phyloP scores from a whole-genome alignment of 2,113 vertebrate species.

The Propithecus coquereli region DNA sequence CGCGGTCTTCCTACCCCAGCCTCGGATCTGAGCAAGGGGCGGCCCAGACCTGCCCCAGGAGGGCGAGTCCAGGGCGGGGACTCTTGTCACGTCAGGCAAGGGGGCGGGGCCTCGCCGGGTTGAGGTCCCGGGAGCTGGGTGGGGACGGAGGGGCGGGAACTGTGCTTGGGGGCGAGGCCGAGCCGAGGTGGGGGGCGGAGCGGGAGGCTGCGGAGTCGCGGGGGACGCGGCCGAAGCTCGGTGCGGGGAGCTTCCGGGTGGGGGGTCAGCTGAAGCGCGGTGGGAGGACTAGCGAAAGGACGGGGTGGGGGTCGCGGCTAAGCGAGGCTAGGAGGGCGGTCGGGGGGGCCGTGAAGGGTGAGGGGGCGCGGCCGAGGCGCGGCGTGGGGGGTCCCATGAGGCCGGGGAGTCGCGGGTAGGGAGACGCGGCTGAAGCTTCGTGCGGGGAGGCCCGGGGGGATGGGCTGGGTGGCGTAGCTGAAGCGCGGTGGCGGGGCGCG shows the following conservation, averaged over 20 bases:
- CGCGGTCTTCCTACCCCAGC: accelerated
- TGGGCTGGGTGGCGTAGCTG: too few species aligned
- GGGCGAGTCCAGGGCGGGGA: neutral
- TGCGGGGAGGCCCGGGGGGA: too few species aligned
- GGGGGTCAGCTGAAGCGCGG: neutral
- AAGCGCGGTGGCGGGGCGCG: neutral
- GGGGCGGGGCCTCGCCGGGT: neutral
- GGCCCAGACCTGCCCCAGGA: neutral
- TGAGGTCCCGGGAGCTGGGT: too few species aligned
- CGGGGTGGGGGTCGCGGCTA: too few species aligned
- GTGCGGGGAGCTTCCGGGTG: neutral
- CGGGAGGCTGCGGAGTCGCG: neutral
- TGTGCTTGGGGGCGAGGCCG: neutral
- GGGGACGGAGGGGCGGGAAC: neutral
- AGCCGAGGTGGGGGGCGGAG: neutral
- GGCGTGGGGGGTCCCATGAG: too few species aligned
- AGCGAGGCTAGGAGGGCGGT: neutral
- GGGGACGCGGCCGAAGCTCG: neutral
- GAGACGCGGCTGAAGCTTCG: too few species aligned
- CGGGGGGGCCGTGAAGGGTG: neutral
- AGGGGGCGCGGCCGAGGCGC: neutral
- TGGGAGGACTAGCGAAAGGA: neutral
- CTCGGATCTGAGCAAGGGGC: neutral
- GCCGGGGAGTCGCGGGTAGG: too few species aligned
- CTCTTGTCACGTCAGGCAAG: accelerated